phyloP scores from a whole-genome alignment of 2,888 invertebrate genomes.

The Microplitis manilae region DNA sequence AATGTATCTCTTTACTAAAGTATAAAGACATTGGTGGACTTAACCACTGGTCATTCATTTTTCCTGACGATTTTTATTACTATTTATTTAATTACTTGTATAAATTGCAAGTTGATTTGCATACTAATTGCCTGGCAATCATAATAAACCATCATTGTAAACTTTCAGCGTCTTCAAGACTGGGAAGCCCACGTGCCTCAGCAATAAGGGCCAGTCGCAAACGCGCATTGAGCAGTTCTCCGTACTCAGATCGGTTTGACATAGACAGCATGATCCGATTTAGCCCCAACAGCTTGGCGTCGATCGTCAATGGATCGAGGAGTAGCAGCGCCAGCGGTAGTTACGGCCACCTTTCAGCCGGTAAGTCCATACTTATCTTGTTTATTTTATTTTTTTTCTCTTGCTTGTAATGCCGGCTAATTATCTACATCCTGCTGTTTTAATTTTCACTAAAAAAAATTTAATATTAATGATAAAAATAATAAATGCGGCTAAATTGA shows the following conservation, averaged over 20 bases:
- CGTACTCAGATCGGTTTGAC: conserved; percentile 95
- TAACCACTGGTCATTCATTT: too few species aligned
- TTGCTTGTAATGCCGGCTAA: conserved; percentile 17
- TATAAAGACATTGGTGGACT: background rate
- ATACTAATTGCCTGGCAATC: background rate
- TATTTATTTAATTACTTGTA: too few species aligned
- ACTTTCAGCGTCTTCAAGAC: conserved; percentile 71
- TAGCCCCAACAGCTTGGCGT: conserved; percentile 91
- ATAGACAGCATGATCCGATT: conserved; percentile 96
- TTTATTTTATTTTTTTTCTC: conserved; percentile 8
- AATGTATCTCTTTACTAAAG: background rate
- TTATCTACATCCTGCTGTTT: conserved; percentile 23
- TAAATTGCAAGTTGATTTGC: too few species aligned
- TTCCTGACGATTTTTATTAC: too few species aligned
- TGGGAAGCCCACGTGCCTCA: conserved; percentile 79
- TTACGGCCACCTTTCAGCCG: conserved; percentile 96
- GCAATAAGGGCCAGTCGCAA: conserved; percentile 83
- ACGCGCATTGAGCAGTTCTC: conserved; percentile 93
- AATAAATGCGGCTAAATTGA: background rate
- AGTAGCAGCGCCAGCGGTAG: conserved; percentile 94
- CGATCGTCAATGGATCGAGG: conserved; percentile 86
- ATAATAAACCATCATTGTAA: background rate
- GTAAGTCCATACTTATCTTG: conserved; percentile 69
- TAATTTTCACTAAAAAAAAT: background rate
- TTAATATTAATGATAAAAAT: background rate